phyloP scores from a whole-genome alignment of 2,797 vertebrate species.

The Acanthornis magna region DNA sequence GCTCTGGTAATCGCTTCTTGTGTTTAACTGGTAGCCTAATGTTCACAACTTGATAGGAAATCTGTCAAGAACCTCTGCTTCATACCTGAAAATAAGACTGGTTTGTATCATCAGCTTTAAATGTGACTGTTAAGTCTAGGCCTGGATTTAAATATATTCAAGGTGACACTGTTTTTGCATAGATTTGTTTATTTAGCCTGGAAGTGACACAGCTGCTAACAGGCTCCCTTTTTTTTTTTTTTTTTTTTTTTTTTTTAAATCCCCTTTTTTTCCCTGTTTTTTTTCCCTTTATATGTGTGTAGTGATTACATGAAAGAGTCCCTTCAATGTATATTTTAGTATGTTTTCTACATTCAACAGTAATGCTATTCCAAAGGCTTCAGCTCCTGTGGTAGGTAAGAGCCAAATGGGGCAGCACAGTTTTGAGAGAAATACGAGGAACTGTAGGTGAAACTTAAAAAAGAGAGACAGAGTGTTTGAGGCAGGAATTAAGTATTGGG shows the following conservation, averaged over 20 bases:
- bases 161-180: not conserved
- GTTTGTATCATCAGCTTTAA: not conserved
- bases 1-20: not conserved
- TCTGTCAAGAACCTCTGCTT: not conserved
- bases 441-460: not conserved
- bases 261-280: no score
- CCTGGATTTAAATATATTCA: not conserved
- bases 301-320: not conserved
- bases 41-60: not conserved
- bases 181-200: not conserved
- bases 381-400: not conserved
- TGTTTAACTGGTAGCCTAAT: not conserved
- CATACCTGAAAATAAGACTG: not conserved
- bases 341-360: not conserved
- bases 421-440: not conserved
- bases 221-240: not conserved
- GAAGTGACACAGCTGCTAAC: not conserved
- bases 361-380: not conserved
- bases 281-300: not conserved
- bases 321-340: not conserved
- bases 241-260: rapidly evolving
- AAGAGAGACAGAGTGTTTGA: not conserved
- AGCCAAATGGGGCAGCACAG: not conserved
- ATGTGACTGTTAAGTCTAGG: not conserved
- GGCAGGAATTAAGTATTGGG: not conserved